A percentile compares a stretch with the other conserved stretches of the same genome.
Conservation (phyloP, 2,113 vertebrate genomes). For the Himantopus leucocephalus region DNA sequence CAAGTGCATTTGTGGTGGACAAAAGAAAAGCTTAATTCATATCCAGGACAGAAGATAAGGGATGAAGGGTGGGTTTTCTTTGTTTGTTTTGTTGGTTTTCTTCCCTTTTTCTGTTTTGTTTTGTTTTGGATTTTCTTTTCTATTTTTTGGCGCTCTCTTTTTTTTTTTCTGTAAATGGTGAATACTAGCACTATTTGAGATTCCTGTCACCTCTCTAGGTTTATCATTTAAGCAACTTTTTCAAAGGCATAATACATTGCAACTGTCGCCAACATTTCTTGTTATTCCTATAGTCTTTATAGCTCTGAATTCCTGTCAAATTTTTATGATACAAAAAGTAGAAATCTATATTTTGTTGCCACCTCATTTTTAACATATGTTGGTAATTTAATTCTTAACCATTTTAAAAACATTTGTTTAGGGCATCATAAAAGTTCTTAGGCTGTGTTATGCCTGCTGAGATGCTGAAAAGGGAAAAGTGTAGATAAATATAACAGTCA, state of each 20-base stretch:
- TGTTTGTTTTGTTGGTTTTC: neutral
- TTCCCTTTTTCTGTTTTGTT: neutral
- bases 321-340: neutral
- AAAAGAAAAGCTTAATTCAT: neutral
- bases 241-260: neutral
- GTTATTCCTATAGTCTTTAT: neutral
- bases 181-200: neutral
- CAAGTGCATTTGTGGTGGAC: neutral
- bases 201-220: neutral
- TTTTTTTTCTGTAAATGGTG: neutral
- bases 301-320: neutral
- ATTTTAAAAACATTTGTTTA: neutral
- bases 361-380: neutral
- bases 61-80: rapidly evolving
- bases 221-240: neutral
- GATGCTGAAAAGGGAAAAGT: neutral
- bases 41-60: neutral
- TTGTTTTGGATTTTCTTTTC: neutral
- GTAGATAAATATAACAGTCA: neutral
- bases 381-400: neutral
- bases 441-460: neutral
- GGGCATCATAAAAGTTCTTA: neutral
- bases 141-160: neutral
- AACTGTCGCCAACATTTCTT: neutral
- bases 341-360: neutral